A percentile compares a stretch with the other conserved stretches of the same genome.
Conservation (phyloP, 2,797 vertebrate species). For the Pseudochromis fuscus region DNA sequence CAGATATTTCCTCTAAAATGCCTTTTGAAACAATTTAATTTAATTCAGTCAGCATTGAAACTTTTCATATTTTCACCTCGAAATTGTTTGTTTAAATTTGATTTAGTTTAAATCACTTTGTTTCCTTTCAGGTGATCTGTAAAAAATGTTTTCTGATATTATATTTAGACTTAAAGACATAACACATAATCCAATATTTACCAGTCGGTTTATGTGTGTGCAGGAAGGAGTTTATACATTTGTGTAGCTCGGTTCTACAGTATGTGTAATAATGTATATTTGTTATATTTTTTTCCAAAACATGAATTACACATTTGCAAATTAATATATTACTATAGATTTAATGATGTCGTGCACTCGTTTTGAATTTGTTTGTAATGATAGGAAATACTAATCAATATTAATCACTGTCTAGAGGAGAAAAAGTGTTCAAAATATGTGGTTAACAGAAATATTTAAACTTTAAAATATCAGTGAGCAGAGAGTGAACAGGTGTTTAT, state of each 20-base stretch:
- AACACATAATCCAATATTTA: background rate
- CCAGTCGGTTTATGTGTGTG: background rate
- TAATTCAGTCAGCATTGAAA: slow-evolving; percentile 16
- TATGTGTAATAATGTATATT: too few relatives aligned
- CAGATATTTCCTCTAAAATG: slow-evolving; percentile 3
- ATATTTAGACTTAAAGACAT: background rate
- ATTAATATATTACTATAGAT: background rate
- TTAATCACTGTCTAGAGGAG: background rate
- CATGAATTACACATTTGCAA: background rate
- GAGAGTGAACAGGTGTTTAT: slow-evolving; percentile 32
- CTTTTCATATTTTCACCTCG: background rate
- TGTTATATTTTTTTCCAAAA: background rate
- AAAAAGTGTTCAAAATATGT: slow-evolving; percentile 25
- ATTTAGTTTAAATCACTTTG: background rate
- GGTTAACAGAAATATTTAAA: background rate
- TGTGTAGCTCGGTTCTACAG: too few relatives aligned
- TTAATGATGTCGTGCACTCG: slow-evolving; percentile 9
- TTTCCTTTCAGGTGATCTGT: slow-evolving; percentile 12
- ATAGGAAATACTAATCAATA: slow-evolving; percentile 7
- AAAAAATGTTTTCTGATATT: slow-evolving; percentile 10
- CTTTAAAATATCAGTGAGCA: slow-evolving; percentile 9
- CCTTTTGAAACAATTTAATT: slow-evolving; percentile 8
- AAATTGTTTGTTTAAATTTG: slow-evolving; percentile 18
- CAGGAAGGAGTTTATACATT: slow-evolving; percentile 1
- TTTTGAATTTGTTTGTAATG: slow-evolving; percentile 6